Evolutionary conservation across 2,113 vertebrate species (phyloP), one percentile per base, ranked within the genome.

Genomic region (Oryzias woworae): DNA sequence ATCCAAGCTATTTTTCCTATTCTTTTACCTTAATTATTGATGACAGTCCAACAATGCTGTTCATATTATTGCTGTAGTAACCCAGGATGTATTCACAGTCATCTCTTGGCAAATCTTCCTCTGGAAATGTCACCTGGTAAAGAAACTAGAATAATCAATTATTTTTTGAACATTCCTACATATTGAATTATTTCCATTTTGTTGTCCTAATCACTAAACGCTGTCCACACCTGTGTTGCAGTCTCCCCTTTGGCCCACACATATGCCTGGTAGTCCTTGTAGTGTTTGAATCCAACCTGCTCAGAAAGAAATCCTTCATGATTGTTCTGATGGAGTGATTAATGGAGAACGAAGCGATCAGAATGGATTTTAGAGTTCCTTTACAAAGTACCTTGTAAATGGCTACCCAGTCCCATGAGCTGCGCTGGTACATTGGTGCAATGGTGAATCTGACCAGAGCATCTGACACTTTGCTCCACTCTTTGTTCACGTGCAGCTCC

Each of bases 401-500:
- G 63, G 95, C 97, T 3, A 99, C 94, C 97, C 97, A 99, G 91
- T 99, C 97, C 96, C 95, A 99, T 52, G 96, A 96, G 82, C 95
- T 99, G 67, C 95, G 94, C 78, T 96, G 92, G 67, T 95, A 97
- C 58, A 82, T 85, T 0, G 87, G 81, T 5, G 93, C 92, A 77
- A 94, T 82, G 53, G 85, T 93, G 81, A 97, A 96, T 75, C 85
- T 91, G 62, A 94, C 94, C 54, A 93, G 83, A 0, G 96, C 94
- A 63, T 99, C 96, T 43, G 95, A 94, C 0, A 93, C 89, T 72
- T 93, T 92, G 53, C 76, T 86, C 97, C 97, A 99, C 66, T 97
- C 95, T 0, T 93, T 95, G 23, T 92, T 93, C 36, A 95, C 93
- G 52, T 93, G 92, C 56, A 99, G 89, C 58, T 93, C 91, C 47